These are phyloP conservation scores for Hydrozoanthus gracilis DNA, from an alignment of 92 coral and sea anemone genomes.

Conservation along the genomic window DNA sequence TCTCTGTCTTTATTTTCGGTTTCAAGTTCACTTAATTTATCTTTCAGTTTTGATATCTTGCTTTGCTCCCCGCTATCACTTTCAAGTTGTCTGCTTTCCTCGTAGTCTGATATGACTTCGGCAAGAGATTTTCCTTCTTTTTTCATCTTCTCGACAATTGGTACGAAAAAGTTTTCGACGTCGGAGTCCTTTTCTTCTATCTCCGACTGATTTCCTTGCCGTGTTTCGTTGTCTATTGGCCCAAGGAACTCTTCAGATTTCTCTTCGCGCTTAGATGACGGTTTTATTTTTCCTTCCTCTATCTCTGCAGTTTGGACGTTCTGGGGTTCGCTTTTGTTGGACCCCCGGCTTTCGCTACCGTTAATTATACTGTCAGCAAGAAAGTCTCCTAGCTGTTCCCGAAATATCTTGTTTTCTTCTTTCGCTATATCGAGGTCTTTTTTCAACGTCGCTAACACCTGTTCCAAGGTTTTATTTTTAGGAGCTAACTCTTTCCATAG, in stretches of 20 bases:
- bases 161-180: background rate
- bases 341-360: background rate
- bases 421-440: slow-evolving; percentile 59
- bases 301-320: background rate
- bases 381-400: slow-evolving; percentile 62
- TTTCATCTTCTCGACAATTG: slow-evolving; percentile 5
- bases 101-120: slow-evolving; percentile 51
- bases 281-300: background rate
- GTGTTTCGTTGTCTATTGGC: background rate
- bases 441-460: slow-evolving; percentile 70
- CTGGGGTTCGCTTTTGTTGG: background rate
- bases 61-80: slow-evolving; percentile 11
- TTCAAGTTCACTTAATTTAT: slow-evolving; percentile 32
- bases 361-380: slow-evolving; percentile 56
- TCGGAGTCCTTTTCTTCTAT: background rate
- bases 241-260: background rate
- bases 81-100: slow-evolving; percentile 31
- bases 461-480: slow-evolving; percentile 69
- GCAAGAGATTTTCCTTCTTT: slow-evolving; percentile 58
- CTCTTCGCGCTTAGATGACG: background rate
- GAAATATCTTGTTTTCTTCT: slow-evolving; percentile 50
- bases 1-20: slow-evolving; percentile 1
- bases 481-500: slow-evolving; percentile 54
- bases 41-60: slow-evolving; percentile 38
- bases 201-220: background rate